Evolutionary conservation across 2,113 vertebrate genomes (phyloP), one percentile per base, ranked within the genome.

Genomic region (Marmota monax): DNA sequence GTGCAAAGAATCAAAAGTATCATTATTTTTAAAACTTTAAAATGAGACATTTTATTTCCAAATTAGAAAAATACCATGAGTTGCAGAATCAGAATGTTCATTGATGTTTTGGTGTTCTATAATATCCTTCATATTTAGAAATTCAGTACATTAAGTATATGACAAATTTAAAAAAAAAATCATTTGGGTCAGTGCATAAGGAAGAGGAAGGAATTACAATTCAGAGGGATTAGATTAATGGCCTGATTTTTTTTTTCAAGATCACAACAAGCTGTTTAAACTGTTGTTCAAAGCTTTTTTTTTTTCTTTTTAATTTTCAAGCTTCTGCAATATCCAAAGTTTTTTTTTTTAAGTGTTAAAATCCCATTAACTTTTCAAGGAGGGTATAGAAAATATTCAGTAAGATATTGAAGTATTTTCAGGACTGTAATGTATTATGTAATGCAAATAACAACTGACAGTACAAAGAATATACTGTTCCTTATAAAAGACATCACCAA

Each of bases 211-310:
- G 22, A 65, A 77, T 77, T 78, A 61, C 0, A 77, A 37, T 76
- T 92, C 12, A 74, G 17, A 87, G 42, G n/a, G 3, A 58, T 39
- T 90, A 96, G 70, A 65, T 92, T 34, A 63, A 86, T 85, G 56
- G 23, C 12, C 20, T n/a, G 67, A 37, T 7, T 37, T 22, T 7
- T 37, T 22, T 70, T 58, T 90, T 90, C 27, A 5, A 14, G 18
- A 63, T 79, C 14, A 61, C 8, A 53, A 0, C 5, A 77, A 85
- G 56, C 8, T 70, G 32, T 4, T 3, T 14, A 77, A 88, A 45
- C 8, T 70, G 32, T 4, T 3, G 82, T 16, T 69, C 34, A 89
- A 85, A 63, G n/a, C 11, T 18, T 69, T 4, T 27, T 27, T 94
- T 32, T 51, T 63, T 51, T 51, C 10, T 61, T 79, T 13, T 14